Conservation (phyloP, 2,888 invertebrate genomes). For the Morpho achilles region DNA sequence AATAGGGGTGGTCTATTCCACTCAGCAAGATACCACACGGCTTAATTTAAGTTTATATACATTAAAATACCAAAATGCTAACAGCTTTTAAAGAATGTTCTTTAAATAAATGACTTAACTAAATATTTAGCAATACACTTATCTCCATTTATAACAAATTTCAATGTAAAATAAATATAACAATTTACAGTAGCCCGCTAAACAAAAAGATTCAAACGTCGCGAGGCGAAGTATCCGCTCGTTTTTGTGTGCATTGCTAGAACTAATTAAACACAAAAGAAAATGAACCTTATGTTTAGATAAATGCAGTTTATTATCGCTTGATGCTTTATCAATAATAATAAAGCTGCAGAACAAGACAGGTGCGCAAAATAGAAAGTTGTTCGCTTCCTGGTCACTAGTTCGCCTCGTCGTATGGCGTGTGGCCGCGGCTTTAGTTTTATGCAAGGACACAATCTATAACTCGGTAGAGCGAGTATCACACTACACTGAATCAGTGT, state of each 20-base stretch:
- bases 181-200: conserved; percentile 7
- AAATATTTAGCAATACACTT: not conserved
- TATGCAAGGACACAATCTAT: conserved; percentile 35
- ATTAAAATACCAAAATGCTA: too few species aligned
- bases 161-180: not conserved
- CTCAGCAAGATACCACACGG: too few species aligned
- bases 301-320: conserved; percentile 33
- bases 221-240: conserved; percentile 16
- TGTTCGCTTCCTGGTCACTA: conserved; percentile 75
- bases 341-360: conserved; percentile 64
- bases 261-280: conserved; percentile 6
- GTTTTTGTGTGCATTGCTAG: conserved; percentile 24
- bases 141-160: too few species aligned
- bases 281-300: conserved; percentile 22
- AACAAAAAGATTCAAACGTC: conserved; percentile 12
- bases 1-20: too few species aligned
- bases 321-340: conserved; percentile 35
- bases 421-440: conserved; percentile 38
- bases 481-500: too few species aligned
- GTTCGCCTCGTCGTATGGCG: conserved; percentile 55
- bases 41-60: too few species aligned
- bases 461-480: not conserved
- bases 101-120: not conserved
- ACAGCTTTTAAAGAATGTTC: too few species aligned
- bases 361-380: conserved; percentile 78